phyloP scores from a whole-genome alignment of 2,797 vertebrate genomes.

The Coracias cyanogaster region DNA sequence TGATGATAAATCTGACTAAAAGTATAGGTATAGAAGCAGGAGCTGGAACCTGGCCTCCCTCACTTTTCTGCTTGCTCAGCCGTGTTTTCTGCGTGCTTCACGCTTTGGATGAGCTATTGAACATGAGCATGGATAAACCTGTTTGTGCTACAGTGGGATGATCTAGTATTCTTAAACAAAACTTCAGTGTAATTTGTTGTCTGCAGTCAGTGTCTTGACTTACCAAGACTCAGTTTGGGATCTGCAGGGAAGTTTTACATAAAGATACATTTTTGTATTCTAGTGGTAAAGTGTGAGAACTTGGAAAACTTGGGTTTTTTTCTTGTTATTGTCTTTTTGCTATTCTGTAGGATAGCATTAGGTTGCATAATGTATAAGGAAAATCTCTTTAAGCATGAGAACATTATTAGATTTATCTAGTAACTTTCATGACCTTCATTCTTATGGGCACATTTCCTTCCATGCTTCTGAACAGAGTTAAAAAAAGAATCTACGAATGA shows the following conservation, averaged over 20 bases:
- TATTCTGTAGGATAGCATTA: not conserved
- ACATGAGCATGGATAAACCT: not conserved
- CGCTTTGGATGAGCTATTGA: not conserved
- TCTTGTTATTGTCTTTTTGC: not conserved
- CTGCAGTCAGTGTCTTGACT: not conserved
- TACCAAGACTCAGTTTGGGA: not conserved
- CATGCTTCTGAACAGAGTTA: not conserved
- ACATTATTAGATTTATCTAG: not conserved
- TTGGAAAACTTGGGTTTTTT: not conserved
- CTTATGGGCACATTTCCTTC: not conserved
- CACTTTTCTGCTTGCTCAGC: not conserved
- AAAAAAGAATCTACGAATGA: not conserved
- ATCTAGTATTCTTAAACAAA: not conserved
- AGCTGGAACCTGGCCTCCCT: not conserved
- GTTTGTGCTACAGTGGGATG: not conserved
- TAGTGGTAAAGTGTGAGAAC: not conserved
- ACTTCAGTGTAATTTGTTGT: not conserved
- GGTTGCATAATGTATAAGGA: not conserved
- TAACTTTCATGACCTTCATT: not conserved
- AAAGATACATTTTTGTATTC: not conserved
- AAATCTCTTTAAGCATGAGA: not conserved
- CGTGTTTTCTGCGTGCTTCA: not conserved
- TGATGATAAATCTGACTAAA: not conserved
- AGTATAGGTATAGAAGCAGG: not conserved
- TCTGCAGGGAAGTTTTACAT: not conserved